Evolutionary conservation across 1,140 invertebrate species (phyloP), one percentile per base, ranked within the genome.

Genomic region (Aphaenogaster rudis): DNA sequence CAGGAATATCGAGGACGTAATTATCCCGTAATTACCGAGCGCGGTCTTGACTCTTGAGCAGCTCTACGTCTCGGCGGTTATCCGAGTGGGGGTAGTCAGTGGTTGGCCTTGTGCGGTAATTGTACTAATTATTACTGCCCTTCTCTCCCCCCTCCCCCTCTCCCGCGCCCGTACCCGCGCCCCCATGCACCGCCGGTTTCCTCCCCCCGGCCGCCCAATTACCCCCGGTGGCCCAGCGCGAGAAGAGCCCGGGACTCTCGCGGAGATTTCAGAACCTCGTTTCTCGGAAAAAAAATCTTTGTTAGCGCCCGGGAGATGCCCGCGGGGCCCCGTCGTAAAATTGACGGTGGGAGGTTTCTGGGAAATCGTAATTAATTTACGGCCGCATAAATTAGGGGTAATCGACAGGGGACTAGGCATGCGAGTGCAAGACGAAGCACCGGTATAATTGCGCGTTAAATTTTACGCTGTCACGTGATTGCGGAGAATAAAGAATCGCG

Each of bases 1-100:
- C 92, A 94, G 92, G 93, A 95, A 95, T 95, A 95, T 95, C 94
- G 94, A 95, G 93, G 93, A 95, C 94, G 94, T 95, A 95, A 95
- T 95, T 95, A 94, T 94, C 92, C 88, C 93, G 88, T 95, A 95
- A 95, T 95, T 95, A 94, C 94, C 90, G 93, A 94, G 93, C 91
- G 91, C 92, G 91, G 92, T 92, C 92, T 94, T 93, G 92, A 94
- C 93, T 93, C 94, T 94, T 91, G 91, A 92, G 91, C 84, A 91
- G 88, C 88, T 80, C 64, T 71, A 78, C 74, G 87, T 84, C 67
- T 86, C 54, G 77, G 86, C 80, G 54, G 42, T 84, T 54, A 78
- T 42, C 64, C 76, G 78, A 72, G 85, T 84, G 92, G 90, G 90
- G 90, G 84, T 88, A 93, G 92, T 92, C 91, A 92, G 93, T 94